Evolutionary conservation across 92 coral and sea anemone genomes (phyloP).

Genomic region (Bergia sp.): DNA sequence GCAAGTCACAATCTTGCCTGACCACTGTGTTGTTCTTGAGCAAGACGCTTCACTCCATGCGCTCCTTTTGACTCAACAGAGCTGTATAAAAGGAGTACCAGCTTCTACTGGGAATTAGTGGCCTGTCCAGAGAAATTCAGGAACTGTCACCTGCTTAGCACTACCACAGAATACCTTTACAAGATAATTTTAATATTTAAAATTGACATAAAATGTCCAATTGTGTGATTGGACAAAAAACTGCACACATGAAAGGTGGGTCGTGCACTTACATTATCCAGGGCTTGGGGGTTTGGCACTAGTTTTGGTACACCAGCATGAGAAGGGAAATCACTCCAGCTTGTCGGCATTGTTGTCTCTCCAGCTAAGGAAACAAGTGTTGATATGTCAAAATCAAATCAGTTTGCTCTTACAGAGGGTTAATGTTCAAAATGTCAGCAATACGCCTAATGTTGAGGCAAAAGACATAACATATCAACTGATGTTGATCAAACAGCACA

Average conservation of each 20-base stretch:
- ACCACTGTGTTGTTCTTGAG: too few relatives aligned
- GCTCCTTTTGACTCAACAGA: too few relatives aligned
- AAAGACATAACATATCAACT: too few relatives aligned
- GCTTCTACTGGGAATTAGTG: not conserved
- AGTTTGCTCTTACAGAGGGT: not conserved
- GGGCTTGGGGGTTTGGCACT: slow-evolving; percentile 78
- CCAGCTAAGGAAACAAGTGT: slow-evolving; percentile 52
- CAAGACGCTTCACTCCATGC: too few relatives aligned
- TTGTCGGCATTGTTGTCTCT: slow-evolving; percentile 82
- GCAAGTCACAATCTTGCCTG: too few relatives aligned
- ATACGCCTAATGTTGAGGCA: too few relatives aligned
- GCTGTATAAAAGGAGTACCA: too few relatives aligned
- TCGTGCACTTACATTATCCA: slow-evolving; percentile 74
- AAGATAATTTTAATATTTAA: too few relatives aligned
- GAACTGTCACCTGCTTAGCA: too few relatives aligned
- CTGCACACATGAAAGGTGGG: not conserved
- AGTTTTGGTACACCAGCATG: slow-evolving; percentile 75
- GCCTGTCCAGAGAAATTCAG: not conserved
- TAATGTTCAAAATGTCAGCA: too few relatives aligned
- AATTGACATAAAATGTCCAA: not conserved
- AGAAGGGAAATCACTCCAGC: slow-evolving; percentile 88
- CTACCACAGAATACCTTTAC: too few relatives aligned
- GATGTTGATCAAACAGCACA: too few relatives aligned
- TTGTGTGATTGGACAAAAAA: not conserved
- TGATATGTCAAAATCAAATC: not conserved